Evolutionary conservation across 2,797 vertebrate genomes (phyloP), one percentile per base, ranked within the genome.

Genomic region (Sebastes oblongus): DNA sequence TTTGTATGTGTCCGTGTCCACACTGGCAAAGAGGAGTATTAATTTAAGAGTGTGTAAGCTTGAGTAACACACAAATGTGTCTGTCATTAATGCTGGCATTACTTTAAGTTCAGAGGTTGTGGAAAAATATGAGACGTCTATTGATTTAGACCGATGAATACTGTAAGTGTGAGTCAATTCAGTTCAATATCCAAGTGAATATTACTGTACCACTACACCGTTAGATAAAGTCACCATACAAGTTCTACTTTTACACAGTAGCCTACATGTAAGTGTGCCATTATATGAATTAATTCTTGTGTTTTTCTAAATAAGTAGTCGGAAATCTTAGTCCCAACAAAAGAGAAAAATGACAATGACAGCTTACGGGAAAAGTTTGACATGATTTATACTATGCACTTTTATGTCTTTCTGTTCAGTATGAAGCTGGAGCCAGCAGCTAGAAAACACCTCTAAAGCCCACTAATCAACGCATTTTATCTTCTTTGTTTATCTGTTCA

Each of bases 181-280:
- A 55, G 18, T 20, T 73, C 13, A 73, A 8, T 69, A 11, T 54
- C 4, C 2, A 30, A 27, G 12, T 42, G 16, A 67, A 42, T 39
- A 22, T 39, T 0, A 56, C 3, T 8, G 16, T 46, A 46, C 20
- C 54, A 55, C 7, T 3, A n/a, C 29, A 64, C 14, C 6, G 13
- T 54, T 27, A 1, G 4, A 54, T 55, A 12, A 8, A 27, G 13
- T 12, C n/a, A 50, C 24, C 13, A 24, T 22, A 29, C 46, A 72
- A 50, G 3, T 6, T 72, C 27, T 46, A 22, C 18, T 46, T 32
- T 36, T 8, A 64, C 27, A 22, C 54, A n/a, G 8, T n/a, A 16
- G 0, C 2, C 0, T 42, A 52, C 50, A 52, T 52, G 50, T 20
- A n/a, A 1, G 0, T 52, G 50, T n/a, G 1, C 3, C 50, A n/a